A percentile compares a stretch with the other conserved stretches of the same genome.
Conservation (phyloP, 2,113 vertebrate genomes). For the Anarrhichthys ocellatus region DNA sequence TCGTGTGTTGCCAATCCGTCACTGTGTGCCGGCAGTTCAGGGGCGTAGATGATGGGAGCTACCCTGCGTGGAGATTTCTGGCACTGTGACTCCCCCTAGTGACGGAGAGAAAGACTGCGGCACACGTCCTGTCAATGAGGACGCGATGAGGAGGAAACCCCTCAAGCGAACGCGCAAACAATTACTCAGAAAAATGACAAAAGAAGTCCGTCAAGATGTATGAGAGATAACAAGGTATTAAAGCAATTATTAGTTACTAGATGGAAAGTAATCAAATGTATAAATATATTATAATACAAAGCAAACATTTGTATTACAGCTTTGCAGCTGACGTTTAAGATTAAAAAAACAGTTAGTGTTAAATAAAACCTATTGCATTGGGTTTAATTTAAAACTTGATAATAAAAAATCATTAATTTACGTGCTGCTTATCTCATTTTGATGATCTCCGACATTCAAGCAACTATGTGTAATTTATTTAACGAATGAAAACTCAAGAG, state of each 20-base stretch:
- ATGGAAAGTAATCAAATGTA: background rate
- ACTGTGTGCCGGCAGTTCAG: conserved; percentile 43
- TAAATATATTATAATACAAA: background rate
- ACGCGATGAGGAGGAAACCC: background rate
- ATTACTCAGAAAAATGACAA: background rate
- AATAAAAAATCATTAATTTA: background rate
- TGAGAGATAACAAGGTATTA: background rate
- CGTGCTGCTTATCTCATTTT: background rate
- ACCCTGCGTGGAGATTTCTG: conserved; percentile 42
- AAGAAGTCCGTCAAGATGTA: background rate
- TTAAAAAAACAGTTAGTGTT: background rate
- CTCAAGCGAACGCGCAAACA: background rate
- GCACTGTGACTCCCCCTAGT: conserved; percentile 64
- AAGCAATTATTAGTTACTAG: background rate
- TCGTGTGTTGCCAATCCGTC: conserved; percentile 60
- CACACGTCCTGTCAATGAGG: background rate
- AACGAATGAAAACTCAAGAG: background rate
- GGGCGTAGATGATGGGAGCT: conserved; percentile 63
- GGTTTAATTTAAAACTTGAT: background rate
- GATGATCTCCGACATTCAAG: background rate
- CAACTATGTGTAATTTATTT: background rate
- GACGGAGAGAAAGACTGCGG: conserved; percentile 16
- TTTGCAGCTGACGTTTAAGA: background rate
- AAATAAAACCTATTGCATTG: background rate
- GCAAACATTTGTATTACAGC: background rate